A percentile compares a stretch with the other conserved stretches of the same genome.
Evolutionary conservation across 2,888 invertebrate genomes (phyloP).

Genomic region (Macaria notata): DNA sequence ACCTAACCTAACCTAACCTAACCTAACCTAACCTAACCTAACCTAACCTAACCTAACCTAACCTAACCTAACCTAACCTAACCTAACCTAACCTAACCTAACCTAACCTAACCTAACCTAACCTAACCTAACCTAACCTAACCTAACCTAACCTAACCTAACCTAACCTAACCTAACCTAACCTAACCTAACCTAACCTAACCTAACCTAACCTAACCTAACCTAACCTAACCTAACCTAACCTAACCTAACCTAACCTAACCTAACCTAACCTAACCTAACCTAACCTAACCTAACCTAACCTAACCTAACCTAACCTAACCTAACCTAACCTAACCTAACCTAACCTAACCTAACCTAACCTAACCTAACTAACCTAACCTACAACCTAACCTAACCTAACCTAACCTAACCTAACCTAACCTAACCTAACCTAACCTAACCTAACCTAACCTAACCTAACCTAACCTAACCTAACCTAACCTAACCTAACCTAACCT

Average conservation of each 20-base stretch:
- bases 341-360: slow-evolving; percentile 30
- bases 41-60: slow-evolving; percentile 26
- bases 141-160: slow-evolving; percentile 30
- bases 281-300: slow-evolving; percentile 37
- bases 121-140: slow-evolving; percentile 28
- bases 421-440: slow-evolving; percentile 31
- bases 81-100: slow-evolving; percentile 28
- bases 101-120: slow-evolving; percentile 29
- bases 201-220: slow-evolving; percentile 37
- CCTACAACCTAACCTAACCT: slow-evolving; percentile 34
- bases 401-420: slow-evolving; percentile 34
- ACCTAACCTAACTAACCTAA: slow-evolving; percentile 35
- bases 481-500: slow-evolving; percentile 29
- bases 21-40: slow-evolving; percentile 25
- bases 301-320: slow-evolving; percentile 37
- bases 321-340: slow-evolving; percentile 39
- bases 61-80: slow-evolving; percentile 29
- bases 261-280: slow-evolving; percentile 36
- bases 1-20: slow-evolving; percentile 29
- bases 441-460: slow-evolving; percentile 29
- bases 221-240: slow-evolving; percentile 36
- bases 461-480: slow-evolving; percentile 29
- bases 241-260: slow-evolving; percentile 35
- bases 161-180: slow-evolving; percentile 28
- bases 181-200: slow-evolving; percentile 27